Percentiles rank a stretch among this genome's conserved stretches.
phyloP scores from a whole-genome alignment of 2,113 vertebrate genomes.

The Anguilla japonica region DNA sequence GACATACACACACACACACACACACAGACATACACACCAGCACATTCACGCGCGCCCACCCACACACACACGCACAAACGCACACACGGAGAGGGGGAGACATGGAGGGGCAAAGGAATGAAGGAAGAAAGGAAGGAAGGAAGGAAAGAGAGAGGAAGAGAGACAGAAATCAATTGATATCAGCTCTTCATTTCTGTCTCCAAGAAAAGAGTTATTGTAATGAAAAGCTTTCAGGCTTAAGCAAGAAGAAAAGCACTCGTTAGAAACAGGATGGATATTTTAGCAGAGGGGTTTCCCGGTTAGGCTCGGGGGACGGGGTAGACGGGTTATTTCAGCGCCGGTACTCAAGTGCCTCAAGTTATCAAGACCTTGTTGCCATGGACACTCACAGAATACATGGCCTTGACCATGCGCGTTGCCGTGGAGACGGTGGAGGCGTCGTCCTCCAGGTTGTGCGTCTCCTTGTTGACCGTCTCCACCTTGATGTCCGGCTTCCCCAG shows the following conservation, averaged over 20 bases:
- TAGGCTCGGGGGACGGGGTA: neutral
- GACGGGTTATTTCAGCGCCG: neutral
- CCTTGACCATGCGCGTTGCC: constrained; percentile 90
- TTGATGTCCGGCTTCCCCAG: constrained; percentile 94
- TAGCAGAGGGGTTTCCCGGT: neutral
- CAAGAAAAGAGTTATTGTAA: constrained; percentile 44
- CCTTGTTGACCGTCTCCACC: constrained; percentile 94
- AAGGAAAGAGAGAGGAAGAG: constrained; percentile 56
- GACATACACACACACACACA: constrained; percentile 29
- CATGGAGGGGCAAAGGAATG: constrained; percentile 57
- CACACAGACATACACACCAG: neutral
- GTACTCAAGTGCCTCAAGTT: neutral
- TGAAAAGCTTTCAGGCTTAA: constrained; percentile 8
- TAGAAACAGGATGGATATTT: neutral
- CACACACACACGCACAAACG: constrained; percentile 27
- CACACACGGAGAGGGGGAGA: constrained; percentile 64
- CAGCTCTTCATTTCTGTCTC: constrained; percentile 62
- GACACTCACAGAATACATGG: constrained; percentile 88
- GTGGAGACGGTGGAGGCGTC: constrained; percentile 85
- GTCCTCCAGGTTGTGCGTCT: constrained; percentile 86
- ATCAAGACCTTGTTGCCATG: constrained; percentile 22
- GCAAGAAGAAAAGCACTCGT: neutral
- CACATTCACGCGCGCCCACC: constrained; percentile 49
- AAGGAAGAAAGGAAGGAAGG: constrained; percentile 59
- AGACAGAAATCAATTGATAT: constrained; percentile 52